Base-by-base conservation (phyloP, 2,797 vertebrate species). In the Phrynocephalus vlangalii region DNA sequence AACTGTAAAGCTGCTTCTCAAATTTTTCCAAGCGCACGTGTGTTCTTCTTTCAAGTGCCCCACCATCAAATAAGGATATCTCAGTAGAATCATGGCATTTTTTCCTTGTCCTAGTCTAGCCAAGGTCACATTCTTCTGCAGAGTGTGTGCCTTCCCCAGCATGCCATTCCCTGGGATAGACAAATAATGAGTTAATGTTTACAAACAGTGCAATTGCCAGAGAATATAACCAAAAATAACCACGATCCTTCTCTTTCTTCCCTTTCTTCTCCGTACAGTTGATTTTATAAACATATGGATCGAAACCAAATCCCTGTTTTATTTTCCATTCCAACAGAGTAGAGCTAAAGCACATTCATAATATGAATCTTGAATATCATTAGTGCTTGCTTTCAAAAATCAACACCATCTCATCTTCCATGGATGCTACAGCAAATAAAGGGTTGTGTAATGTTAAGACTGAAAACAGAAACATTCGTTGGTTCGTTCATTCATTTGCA, bases 111-210 rank as follows among this genome's bases (percentile, higher is more conserved):
- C 90, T 85, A 92, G 89, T 94, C 94, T 88, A 93, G 87, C 93
- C 95, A 96, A 95, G 95, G 96, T 96, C 96, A 96, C 96, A 96
- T 97, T 97, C 96, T 95, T 95, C 91, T 80, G 85, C 82, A 93
- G 92, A 88, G 87, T 5, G 0, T 95, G 94, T 94, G 95, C 93
- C 88, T 96, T 95, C 93, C 91, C 92, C 94, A 93, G 93, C 95
- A 96, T 95, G 93, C 92, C 95, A 95, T 94, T 96, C 94, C 94
- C 90, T 94, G 92, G 89, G 92, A 94, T 91, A 95, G 94, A 96
- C 90, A 97, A 96, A 96, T 95, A 96, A 93, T 90, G 90, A 96
- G 95, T 97, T 97, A 96, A 96, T 96, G 90, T 96, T 96, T 96
- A 95, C 92, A 95, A 83, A 85, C 88, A 44, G 86, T 93, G 67